Evolutionary conservation across 2,797 vertebrate species (phyloP), one percentile per base, ranked within the genome.

Genomic region (Anniella stebbinsi): DNA sequence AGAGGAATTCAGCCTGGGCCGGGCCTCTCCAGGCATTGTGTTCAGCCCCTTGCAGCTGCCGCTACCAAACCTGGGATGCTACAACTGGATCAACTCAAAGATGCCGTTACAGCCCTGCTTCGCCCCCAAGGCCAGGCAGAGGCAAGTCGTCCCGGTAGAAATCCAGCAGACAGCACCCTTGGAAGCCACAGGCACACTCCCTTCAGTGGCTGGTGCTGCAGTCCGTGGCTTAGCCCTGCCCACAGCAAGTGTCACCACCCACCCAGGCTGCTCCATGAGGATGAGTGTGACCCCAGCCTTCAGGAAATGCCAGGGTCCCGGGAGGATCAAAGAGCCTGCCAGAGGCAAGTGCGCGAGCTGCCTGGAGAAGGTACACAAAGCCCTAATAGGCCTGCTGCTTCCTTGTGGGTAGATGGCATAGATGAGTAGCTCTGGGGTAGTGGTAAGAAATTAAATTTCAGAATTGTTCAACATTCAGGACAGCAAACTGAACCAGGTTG

Each of bases 311-410:
- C 67, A 38, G 33, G 21, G 12, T 25, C 67, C 33, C 18, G n/a
- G 18, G 11, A 80, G 66, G n/a, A 75, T 54, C 18, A 23, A 28
- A 13, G 54, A 80, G 15, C 54, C 57, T 17, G 0, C 77, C 25
- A 33, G 18, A 63, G 1, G 18, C 57, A 82, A 82, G 36, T 21
- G 60, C 38, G 18, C 12, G 28, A 9, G 38, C 23, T 54, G 83
- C 67, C 11, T 33, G 69, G 82, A 66, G 48, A 88, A 88, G 90
- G 83, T 84, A 88, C 1, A 25, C 30, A 36, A 81, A 73, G 51
- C 13, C 67, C 45, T 45, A 18, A 4, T 23, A 13, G 1, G 23
- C 41, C 10, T 36, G 4, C 1, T 17, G 17, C 38, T 45, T 60
- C 2, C 23, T 63, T 23, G 51, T 3, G 33, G 51, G n/a, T 45